Conservation (phyloP, 2,113 vertebrate genomes). For the Pelusios castaneus region DNA sequence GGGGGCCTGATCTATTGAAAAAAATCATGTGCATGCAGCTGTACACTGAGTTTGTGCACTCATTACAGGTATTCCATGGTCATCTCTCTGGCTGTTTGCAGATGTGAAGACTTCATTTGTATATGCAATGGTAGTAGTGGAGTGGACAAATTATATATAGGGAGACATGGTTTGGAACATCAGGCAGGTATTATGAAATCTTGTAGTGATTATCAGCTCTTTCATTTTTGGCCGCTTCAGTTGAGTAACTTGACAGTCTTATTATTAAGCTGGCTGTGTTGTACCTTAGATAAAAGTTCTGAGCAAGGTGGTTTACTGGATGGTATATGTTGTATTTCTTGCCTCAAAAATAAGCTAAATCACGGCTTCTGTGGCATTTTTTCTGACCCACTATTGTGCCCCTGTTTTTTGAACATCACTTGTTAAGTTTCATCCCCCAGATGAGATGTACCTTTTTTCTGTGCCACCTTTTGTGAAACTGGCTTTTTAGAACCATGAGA, state of each 20-base stretch:
- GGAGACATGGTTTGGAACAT: neutral
- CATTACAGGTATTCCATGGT: neutral
- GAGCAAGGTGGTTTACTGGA: neutral
- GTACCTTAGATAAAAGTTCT: neutral
- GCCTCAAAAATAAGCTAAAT: neutral
- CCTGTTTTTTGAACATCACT: neutral
- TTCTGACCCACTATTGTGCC: neutral
- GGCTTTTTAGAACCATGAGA: neutral
- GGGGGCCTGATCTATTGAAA: neutral
- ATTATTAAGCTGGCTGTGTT: neutral
- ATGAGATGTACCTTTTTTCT: neutral
- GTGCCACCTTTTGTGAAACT: neutral
- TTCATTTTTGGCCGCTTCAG: neutral
- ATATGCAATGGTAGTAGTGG: neutral
- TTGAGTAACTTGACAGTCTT: neutral
- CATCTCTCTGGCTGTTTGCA: neutral
- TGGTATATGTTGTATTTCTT: neutral
- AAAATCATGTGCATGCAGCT: neutral
- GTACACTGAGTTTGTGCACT: neutral
- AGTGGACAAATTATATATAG: neutral
- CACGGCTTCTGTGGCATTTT: neutral
- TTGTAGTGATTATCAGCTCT: neutral
- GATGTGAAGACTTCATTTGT: too few species aligned
- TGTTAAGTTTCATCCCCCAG: neutral
- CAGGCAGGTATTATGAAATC: neutral